Percentiles rank a stretch among this genome's conserved stretches.
These are phyloP conservation scores for Callyntrura guangdongensis DNA, from an alignment of 2,888 invertebrate genomes.

Conservation along the genomic window DNA sequence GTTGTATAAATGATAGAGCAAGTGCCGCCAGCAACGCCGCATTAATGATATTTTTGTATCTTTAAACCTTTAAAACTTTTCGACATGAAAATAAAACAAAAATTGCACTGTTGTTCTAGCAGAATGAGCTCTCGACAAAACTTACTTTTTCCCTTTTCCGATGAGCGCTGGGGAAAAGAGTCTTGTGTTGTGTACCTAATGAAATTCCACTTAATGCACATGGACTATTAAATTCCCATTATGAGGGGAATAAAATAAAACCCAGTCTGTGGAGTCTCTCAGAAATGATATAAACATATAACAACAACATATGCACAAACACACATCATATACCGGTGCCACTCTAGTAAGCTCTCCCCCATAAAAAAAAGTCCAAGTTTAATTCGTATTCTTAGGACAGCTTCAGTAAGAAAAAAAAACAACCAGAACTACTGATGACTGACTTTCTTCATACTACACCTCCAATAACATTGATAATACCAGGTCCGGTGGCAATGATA, in stretches of 20 bases:
- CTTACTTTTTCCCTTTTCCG: neutral
- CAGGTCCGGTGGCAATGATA: conserved; percentile 69
- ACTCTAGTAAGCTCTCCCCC: neutral
- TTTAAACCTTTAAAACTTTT: conserved; percentile 33
- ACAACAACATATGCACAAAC: neutral
- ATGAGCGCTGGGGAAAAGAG: conserved; percentile 29
- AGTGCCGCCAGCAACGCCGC: conserved; percentile 42
- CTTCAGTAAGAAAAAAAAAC: neutral
- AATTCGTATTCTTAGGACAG: conserved; percentile 12
- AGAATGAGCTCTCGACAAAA: conserved; percentile 24
- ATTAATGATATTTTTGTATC: conserved; percentile 1
- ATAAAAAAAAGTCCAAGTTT: conserved; percentile 20
- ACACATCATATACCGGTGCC: too few species aligned
- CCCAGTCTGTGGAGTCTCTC: conserved; percentile 28
- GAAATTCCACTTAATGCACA: conserved; percentile 74
- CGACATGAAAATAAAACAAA: conserved; percentile 61
- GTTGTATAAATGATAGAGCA: conserved; percentile 54
- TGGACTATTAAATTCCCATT: conserved; percentile 77
- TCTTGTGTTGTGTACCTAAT: conserved; percentile 60
- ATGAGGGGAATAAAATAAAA: conserved; percentile 50
- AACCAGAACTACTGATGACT: neutral
- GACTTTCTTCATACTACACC: conserved; percentile 9
- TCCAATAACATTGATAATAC: conserved; percentile 44
- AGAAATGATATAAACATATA: conserved; percentile 44
- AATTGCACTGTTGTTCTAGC: conserved; percentile 54